Conservation (phyloP, 2,113 vertebrate species). For the Kryptolebias marmoratus region DNA sequence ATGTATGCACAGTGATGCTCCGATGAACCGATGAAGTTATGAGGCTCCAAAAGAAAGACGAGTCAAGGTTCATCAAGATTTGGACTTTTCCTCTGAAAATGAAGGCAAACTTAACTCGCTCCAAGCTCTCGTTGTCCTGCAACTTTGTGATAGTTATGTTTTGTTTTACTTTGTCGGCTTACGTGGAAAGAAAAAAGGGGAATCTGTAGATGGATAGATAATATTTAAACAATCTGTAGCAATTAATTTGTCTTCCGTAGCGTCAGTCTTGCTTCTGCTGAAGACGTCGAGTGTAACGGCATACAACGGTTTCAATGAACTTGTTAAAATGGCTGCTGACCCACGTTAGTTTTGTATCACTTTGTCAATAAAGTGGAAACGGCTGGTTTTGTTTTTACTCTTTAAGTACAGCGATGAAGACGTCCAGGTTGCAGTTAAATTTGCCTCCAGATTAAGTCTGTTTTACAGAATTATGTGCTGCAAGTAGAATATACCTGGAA, state of each 20-base stretch:
- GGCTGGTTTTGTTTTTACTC: constrained; percentile 18
- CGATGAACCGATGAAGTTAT: neutral
- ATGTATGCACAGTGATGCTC: neutral
- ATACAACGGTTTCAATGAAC: neutral
- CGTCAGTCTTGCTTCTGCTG: no score
- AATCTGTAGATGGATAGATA: neutral
- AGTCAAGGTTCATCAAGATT: no score
- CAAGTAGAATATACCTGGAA: neutral
- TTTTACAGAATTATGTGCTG: no score
- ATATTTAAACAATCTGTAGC: constrained; percentile 10
- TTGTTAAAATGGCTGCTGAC: constrained; percentile 3
- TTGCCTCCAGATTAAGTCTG: no score
- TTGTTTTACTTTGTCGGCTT: neutral
- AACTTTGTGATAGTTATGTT: neutral
- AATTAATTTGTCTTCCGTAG: neutral
- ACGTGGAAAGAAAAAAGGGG: neutral
- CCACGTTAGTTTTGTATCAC: constrained; percentile 19
- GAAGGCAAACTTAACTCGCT: neutral
- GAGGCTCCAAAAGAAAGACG: no score
- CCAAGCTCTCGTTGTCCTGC: no score
- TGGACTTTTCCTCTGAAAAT: neutral
- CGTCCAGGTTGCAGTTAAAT: no score
- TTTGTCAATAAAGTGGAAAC: constrained; percentile 69
- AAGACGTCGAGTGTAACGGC: no score
- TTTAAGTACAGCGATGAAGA: neutral